phyloP scores from a whole-genome alignment of 2,797 vertebrate species.

The Diplodus sargus region DNA sequence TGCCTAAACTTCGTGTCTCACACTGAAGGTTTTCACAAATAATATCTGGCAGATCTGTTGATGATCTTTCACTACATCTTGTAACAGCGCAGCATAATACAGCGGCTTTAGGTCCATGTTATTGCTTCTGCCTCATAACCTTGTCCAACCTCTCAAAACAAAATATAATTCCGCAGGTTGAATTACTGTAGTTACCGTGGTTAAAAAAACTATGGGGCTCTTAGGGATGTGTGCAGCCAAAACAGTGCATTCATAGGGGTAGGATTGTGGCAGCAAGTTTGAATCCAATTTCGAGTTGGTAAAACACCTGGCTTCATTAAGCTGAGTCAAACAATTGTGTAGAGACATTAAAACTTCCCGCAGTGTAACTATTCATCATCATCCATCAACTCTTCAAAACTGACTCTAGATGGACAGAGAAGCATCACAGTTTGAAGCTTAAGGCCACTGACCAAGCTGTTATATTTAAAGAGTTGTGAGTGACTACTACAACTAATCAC shows the following conservation, averaged over 20 bases:
- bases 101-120: not conserved
- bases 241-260: not conserved
- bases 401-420: no score
- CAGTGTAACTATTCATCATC: not conserved
- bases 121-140: not conserved
- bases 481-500: no score
- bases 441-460: no score
- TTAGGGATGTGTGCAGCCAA: not conserved
- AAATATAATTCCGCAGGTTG: not conserved
- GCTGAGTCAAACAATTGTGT: not conserved
- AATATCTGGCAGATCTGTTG: constrained; percentile 2
- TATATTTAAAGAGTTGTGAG: no score
- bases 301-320: not conserved
- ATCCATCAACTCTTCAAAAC: no score
- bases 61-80: constrained; percentile 1
- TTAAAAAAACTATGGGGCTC: not conserved
- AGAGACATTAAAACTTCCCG: no score
- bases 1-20: constrained; percentile 20
- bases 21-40: constrained; percentile 13
- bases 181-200: not conserved
- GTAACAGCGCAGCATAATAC: not conserved
- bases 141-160: not conserved
- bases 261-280: not conserved
- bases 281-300: not conserved
- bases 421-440: no score